Conservation (phyloP, 1,140 invertebrate species). For the Eueides isabella region DNA sequence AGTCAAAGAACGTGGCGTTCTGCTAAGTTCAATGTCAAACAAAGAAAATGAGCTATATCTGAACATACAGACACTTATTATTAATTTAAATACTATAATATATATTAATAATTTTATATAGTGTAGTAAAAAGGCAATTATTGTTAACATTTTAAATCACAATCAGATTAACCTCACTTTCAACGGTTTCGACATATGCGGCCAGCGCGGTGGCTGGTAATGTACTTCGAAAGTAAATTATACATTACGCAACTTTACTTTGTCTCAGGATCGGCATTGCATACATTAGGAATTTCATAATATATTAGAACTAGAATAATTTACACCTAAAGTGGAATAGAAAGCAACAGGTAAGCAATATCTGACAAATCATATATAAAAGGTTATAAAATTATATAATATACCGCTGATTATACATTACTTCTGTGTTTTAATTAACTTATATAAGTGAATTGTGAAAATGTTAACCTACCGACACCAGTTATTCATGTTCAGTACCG, state of each 20-base stretch:
- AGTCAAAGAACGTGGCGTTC: constrained; percentile 14
- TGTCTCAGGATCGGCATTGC: constrained; percentile 45
- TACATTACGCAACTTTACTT: constrained; percentile 42
- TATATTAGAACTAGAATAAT: constrained; percentile 19
- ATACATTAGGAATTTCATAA: constrained; percentile 49
- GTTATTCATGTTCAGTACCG: constrained; percentile 4
- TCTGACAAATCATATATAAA: constrained; percentile 69
- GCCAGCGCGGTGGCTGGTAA: constrained; percentile 30
- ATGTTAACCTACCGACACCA: background rate
- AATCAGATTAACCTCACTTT: constrained; percentile 31
- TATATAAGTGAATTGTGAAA: constrained; percentile 5
- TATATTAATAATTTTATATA: background rate
- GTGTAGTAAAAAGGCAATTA: constrained; percentile 3
- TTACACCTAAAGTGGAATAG: constrained; percentile 16
- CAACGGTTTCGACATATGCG: constrained; percentile 30
- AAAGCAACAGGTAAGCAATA: constrained; percentile 67
- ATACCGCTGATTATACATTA: background rate
- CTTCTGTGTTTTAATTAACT: background rate
- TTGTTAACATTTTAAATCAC: constrained; percentile 16
- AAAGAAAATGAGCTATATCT: constrained; percentile 5
- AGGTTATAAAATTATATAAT: constrained; percentile 51
- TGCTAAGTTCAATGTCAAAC: constrained; percentile 14
- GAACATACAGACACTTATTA: background rate
- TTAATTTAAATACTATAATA: background rate
- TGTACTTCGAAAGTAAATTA: constrained; percentile 49